A percentile compares a stretch with the other conserved stretches of the same genome.
Conservation (phyloP, 1,140 invertebrate genomes). For the Cyphomyrmex costatus region DNA sequence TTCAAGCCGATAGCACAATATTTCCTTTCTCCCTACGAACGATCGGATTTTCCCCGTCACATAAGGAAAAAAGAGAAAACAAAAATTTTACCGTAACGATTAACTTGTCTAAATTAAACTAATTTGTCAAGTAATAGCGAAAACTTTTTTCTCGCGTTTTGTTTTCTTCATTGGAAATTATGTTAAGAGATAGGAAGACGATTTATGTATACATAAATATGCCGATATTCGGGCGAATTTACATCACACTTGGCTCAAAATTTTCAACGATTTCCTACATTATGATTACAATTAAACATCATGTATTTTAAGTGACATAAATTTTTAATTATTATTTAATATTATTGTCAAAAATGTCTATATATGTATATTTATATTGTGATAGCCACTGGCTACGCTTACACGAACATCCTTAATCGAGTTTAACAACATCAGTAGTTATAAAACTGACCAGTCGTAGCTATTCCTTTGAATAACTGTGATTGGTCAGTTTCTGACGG, state of each 20-base stretch:
- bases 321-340: not conserved
- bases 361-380: not conserved
- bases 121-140: not conserved
- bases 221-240: not conserved
- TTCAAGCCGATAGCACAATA: conserved; percentile 84
- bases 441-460: too few relatives aligned
- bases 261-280: not conserved
- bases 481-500: too few relatives aligned
- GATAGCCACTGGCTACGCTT: too few relatives aligned
- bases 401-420: too few relatives aligned
- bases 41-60: conserved; percentile 17
- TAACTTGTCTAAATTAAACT: not conserved
- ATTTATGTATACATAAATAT: conserved; percentile 25
- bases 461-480: too few relatives aligned
- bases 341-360: not conserved
- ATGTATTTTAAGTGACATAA: not conserved
- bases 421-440: too few relatives aligned
- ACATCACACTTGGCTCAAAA: not conserved
- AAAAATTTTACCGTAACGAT: not conserved
- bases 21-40: conserved; percentile 46
- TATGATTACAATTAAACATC: conserved; percentile 12
- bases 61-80: not conserved
- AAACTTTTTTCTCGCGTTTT: not conserved
- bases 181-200: not conserved
- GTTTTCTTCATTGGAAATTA: not conserved